Evolutionary conservation across 2,797 vertebrate genomes (phyloP).

Genomic region (Pteronotus mesoamericanus): DNA sequence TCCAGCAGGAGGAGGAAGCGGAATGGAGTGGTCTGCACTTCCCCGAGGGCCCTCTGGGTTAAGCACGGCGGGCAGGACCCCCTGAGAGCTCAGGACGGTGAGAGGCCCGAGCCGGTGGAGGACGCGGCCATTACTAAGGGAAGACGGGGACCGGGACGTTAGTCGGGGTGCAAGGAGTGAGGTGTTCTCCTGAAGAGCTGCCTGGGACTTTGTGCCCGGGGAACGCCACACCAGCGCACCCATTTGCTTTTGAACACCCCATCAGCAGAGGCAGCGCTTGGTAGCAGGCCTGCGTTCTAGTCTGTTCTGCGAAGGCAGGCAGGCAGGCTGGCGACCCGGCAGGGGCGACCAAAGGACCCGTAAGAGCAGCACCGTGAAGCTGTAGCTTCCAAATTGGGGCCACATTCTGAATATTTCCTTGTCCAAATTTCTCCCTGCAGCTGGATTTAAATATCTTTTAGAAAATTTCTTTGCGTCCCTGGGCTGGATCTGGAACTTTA

Average conservation of each 20-base stretch:
- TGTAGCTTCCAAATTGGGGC: too few species aligned
- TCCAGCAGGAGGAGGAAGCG: background rate
- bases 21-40: background rate
- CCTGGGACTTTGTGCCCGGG: fast-evolving
- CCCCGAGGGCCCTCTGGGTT: background rate
- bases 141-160: background rate
- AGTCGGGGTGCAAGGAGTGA: background rate
- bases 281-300: fast-evolving
- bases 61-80: background rate
- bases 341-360: too few species aligned
- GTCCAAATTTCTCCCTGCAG: background rate
- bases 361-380: background rate
- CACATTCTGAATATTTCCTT: background rate
- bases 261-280: fast-evolving
- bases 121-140: background rate
- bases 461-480: background rate
- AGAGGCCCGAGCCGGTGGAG: fast-evolving
- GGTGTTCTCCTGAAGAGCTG: background rate
- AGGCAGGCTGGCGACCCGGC: too few species aligned
- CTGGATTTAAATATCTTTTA: background rate
- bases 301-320: background rate
- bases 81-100: background rate
- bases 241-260: background rate
- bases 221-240: fast-evolving
- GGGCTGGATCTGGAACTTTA: background rate